phyloP scores from a whole-genome alignment of 2,797 vertebrate genomes.

The Ammospiza maritima region DNA sequence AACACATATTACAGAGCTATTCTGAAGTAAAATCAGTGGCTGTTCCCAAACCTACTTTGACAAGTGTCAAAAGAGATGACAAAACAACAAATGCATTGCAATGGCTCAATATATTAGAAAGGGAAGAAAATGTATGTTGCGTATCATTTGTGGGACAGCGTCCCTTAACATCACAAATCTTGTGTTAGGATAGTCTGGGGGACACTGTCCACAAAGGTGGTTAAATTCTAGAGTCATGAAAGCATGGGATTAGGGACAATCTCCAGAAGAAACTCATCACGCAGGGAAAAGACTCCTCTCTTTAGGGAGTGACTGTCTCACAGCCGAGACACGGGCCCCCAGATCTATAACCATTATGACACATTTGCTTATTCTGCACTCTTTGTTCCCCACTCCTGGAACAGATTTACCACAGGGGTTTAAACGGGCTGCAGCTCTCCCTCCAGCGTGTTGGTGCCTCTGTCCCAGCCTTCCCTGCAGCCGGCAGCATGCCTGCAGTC shows the following conservation, averaged over 20 bases:
- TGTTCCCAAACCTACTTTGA: background rate
- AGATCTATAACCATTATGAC: background rate
- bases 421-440: background rate
- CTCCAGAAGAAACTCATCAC: background rate
- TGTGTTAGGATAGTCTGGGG: background rate
- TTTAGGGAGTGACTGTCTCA: accelerated
- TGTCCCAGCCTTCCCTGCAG: background rate
- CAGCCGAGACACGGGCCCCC: accelerated
- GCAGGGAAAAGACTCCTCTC: background rate
- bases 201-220: background rate
- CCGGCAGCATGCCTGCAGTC: accelerated
- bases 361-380: background rate
- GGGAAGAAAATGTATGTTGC: background rate
- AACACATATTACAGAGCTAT: background rate
- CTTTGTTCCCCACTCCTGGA: background rate
- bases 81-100: background rate
- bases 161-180: background rate
- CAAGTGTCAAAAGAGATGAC: background rate
- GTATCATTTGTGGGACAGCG: background rate
- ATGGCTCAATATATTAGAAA: background rate
- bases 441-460: background rate
- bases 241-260: background rate
- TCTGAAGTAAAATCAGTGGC: background rate
- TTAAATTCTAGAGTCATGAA: background rate
- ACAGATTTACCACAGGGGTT: background rate